Evolutionary conservation across 2,888 invertebrate genomes (phyloP), one percentile per base, ranked within the genome.

Genomic region (Suillia variegata): DNA sequence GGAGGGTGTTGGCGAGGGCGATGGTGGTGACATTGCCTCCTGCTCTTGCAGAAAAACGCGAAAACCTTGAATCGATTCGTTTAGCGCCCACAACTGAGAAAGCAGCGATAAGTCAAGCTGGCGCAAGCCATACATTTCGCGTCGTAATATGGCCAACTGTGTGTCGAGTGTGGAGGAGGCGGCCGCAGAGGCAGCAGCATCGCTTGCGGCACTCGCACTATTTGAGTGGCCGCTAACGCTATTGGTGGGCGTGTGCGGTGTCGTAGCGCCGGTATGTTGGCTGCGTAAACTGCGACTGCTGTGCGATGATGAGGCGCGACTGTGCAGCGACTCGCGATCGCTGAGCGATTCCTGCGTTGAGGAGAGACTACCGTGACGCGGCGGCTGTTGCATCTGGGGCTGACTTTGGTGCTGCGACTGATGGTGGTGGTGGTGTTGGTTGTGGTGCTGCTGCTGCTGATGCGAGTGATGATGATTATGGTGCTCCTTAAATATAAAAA

Each of bases 21-120:
- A 81, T 1, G 82, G 82, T 21, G 82, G 82, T 45, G 82, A 81
- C 12, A 80, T 62, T 2, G 77, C 73, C 33, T 82, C 82, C 61
- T 80, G 79, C 62, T 82, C 82, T 62, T 82, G 82, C 60, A 89
- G 81, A 55, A 89, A 85, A 65, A 88, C 87, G 47, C 92, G 88
- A 84, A 94, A 95, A 60, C 95, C 92, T 72, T 95, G 93, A 79
- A 96, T 94, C 24, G 94, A 91, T 81, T 96, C 95, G 82, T 95
- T 94, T 56, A 96, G 84, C 0, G 94, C 90, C 94, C 95, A 94
- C 66, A 96, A 85, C 81, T 96, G 96, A 0, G 94, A 94, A 6
- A 96, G 85, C 50, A 96, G 84, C 1, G 94, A 93, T 65, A 96
- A 85, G 82, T 96, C 96, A 79, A 96, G 80, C 79, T 95, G 94